A percentile compares a stretch with the other conserved stretches of the same genome.
phyloP scores from a whole-genome alignment of 2,797 vertebrate genomes.

The Tapirus indicus region DNA sequence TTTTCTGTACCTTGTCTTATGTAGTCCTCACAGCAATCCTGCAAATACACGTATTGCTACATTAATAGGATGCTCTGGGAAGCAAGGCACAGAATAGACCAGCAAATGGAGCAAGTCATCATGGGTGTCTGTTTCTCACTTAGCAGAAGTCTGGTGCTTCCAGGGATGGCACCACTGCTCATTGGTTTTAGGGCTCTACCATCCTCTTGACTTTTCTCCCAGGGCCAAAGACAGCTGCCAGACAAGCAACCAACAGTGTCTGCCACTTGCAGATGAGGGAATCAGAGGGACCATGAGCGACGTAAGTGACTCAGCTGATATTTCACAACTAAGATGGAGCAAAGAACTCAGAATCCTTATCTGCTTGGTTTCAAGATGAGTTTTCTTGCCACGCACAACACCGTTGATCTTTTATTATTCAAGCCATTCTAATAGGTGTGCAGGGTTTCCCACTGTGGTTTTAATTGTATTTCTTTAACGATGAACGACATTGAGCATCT shows the following conservation, averaged over 20 bases:
- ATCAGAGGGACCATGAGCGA: neutral
- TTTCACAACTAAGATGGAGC: neutral
- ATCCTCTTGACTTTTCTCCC: neutral
- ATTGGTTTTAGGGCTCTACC: neutral
- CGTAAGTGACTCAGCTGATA: neutral
- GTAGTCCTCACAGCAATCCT: neutral
- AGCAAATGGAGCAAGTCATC: neutral
- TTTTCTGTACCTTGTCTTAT: neutral
- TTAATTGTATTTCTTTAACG: neutral
- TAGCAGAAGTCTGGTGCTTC: neutral
- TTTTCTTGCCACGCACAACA: neutral
- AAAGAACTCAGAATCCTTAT: neutral
- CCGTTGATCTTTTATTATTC: neutral
- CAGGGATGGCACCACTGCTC: too few relatives aligned
- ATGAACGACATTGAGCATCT: neutral
- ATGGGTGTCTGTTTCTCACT: neutral
- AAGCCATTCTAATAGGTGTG: neutral
- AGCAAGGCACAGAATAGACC: neutral
- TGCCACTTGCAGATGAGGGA: neutral
- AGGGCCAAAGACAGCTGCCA: neutral
- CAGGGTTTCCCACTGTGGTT: neutral
- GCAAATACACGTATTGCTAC: rapidly evolving
- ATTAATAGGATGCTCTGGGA: neutral
- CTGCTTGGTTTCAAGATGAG: neutral
- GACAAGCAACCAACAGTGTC: neutral